Evolutionary conservation across 2,113 vertebrate species (phyloP).

Genomic region (Uria lomvia): DNA sequence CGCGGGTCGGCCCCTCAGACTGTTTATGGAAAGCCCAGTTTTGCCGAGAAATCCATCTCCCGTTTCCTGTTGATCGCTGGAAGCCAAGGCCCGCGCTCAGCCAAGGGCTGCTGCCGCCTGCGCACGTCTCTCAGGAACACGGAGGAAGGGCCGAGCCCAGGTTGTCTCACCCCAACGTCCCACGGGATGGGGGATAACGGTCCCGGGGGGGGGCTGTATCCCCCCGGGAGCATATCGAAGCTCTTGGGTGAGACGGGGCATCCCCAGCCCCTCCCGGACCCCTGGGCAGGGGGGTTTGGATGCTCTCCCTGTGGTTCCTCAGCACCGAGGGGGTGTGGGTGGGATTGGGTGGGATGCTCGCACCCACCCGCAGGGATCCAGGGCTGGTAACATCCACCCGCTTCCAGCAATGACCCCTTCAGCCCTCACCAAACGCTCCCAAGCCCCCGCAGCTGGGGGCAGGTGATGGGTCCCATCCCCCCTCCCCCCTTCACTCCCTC

Average conservation of each 20-base stretch:
- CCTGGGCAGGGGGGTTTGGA: accelerated
- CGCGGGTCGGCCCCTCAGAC: constrained; percentile 55
- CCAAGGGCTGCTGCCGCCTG: constrained; percentile 1
- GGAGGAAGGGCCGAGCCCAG: not conserved
- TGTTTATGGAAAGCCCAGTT: constrained; percentile 69
- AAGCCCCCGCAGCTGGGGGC: accelerated
- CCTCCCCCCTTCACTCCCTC: not conserved
- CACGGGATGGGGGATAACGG: accelerated
- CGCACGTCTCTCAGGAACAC: not conserved
- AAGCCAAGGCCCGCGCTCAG: constrained; percentile 38
- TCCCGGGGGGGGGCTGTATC: accelerated
- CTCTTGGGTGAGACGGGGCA: not conserved
- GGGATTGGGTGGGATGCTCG: not conserved
- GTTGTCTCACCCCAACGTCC: accelerated
- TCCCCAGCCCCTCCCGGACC: not conserved
- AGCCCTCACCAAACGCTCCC: not conserved
- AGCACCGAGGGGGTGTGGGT: accelerated
- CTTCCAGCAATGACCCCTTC: not conserved
- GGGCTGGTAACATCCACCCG: not conserved
- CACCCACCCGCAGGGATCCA: not conserved
- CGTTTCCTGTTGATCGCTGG: constrained; percentile 64
- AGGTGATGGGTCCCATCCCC: accelerated
- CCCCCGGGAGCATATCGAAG: not conserved
- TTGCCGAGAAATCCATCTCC: constrained; percentile 69
- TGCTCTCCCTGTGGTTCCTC: not conserved